A percentile compares a stretch with the other conserved stretches of the same genome.
Evolutionary conservation across 2,888 invertebrate genomes (phyloP).

Genomic region (Monochamus alternatus): DNA sequence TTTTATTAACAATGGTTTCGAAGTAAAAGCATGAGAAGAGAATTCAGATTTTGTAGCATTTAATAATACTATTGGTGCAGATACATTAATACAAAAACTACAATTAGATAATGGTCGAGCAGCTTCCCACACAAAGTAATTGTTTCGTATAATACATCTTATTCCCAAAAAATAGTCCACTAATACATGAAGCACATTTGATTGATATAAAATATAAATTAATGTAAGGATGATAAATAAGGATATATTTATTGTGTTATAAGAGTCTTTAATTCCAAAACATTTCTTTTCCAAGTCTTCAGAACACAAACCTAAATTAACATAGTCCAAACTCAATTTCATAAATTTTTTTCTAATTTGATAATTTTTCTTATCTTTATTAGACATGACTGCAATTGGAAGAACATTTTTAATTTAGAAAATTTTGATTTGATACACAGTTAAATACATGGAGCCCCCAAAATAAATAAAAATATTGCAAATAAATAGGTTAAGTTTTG

Average conservation of each 20-base stretch:
- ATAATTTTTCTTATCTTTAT: constrained; percentile 13
- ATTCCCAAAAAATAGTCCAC: constrained; percentile 72
- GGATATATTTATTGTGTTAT: not conserved
- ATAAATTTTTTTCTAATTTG: constrained; percentile 40
- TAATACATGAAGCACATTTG: constrained; percentile 17
- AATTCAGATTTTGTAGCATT: constrained; percentile 83
- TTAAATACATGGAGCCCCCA: too few relatives aligned
- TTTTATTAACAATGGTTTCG: constrained; percentile 86
- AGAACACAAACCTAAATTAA: constrained; percentile 46
- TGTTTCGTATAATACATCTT: constrained; percentile 86
- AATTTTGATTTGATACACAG: too few relatives aligned
- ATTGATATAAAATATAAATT: constrained; percentile 30
- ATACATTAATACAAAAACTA: constrained; percentile 81
- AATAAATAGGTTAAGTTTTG: too few relatives aligned
- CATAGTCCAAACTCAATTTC: constrained; percentile 45
- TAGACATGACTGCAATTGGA: constrained; percentile 11
- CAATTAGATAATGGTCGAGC: constrained; percentile 89
- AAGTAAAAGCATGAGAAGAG: constrained; percentile 82
- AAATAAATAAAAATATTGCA: too few relatives aligned
- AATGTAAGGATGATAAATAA: constrained; percentile 25
- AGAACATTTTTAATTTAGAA: not conserved
- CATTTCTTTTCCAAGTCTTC: constrained; percentile 47
- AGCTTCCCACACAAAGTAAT: constrained; percentile 90
- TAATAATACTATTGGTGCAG: constrained; percentile 78
- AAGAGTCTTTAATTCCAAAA: constrained; percentile 20